Conservation (phyloP, 2,113 vertebrate genomes). For the Pseudois nayaur region DNA sequence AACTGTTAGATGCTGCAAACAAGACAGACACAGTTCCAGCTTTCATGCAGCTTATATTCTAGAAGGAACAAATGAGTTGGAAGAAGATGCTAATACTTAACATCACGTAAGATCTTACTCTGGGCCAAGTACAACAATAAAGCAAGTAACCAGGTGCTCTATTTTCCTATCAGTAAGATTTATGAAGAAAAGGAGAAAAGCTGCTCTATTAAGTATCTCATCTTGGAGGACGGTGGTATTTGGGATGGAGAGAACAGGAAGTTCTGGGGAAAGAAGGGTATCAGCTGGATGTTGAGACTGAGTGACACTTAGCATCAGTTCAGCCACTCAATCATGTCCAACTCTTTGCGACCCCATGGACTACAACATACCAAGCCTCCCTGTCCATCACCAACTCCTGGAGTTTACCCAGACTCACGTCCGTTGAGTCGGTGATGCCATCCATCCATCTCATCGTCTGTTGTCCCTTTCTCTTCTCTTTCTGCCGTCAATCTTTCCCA, state of each 20-base stretch:
- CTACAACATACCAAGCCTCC: background rate
- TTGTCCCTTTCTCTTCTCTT: background rate
- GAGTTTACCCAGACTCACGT: background rate
- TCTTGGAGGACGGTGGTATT: background rate
- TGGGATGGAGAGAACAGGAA: background rate
- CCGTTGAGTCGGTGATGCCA: fast-evolving
- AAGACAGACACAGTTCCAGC: no score
- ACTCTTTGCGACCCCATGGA: background rate
- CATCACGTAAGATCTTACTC: background rate
- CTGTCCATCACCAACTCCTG: background rate
- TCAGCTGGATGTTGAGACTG: background rate
- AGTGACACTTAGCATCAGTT: background rate
- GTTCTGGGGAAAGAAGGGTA: background rate
- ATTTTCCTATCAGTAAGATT: background rate
- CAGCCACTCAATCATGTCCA: background rate
- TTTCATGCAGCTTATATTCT: background rate
- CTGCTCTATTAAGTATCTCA: fast-evolving
- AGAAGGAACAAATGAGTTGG: background rate
- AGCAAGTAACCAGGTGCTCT: background rate
- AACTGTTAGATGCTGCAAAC: background rate
- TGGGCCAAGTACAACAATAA: background rate
- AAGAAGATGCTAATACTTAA: background rate
- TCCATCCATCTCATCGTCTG: background rate
- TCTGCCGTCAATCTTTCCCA: background rate
- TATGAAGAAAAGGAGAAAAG: background rate